These are phyloP conservation scores for Cerastoderma edule DNA, from an alignment of 2,888 invertebrate genomes.

Conservation along the genomic window DNA sequence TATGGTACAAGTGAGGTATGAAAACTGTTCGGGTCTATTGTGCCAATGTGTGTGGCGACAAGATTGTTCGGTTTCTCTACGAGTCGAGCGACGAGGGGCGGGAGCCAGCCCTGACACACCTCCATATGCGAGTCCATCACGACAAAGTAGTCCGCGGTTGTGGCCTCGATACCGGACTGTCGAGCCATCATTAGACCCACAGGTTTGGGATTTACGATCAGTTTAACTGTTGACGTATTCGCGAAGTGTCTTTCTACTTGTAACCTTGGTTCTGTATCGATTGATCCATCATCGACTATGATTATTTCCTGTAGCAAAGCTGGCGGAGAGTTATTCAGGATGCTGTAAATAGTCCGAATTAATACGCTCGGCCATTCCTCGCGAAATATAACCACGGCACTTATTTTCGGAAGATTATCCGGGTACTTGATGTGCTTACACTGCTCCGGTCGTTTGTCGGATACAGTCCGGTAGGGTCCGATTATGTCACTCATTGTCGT, in stretches of 20 bases:
- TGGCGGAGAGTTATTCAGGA: constrained; percentile 48
- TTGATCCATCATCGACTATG: constrained; percentile 61
- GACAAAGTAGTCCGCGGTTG: constrained; percentile 48
- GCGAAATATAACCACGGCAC: constrained; percentile 56
- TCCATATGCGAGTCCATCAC: constrained; percentile 64
- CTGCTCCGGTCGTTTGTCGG: constrained; percentile 34
- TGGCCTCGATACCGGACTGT: constrained; percentile 55
- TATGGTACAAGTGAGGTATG: background rate
- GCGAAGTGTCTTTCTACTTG: constrained; percentile 40
- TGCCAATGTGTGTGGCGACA: constrained; percentile 55
- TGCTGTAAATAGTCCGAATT: constrained; percentile 53
- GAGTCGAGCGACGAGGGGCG: constrained; percentile 57
- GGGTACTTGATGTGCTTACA: constrained; percentile 41
- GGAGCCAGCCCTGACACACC: constrained; percentile 58
- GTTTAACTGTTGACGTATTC: constrained; percentile 39
- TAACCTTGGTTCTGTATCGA: constrained; percentile 13
- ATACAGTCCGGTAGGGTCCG: constrained; percentile 26
- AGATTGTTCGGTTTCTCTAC: constrained; percentile 51
- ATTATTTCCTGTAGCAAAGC: constrained; percentile 53
- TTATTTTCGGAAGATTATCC: constrained; percentile 31
- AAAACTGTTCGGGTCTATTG: constrained; percentile 42
- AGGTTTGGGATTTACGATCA: constrained; percentile 39
- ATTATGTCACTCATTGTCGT: constrained; percentile 39
- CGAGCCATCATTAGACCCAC: constrained; percentile 57
- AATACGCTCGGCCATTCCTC: constrained; percentile 55